Percentiles rank a stretch among this genome's conserved stretches.
Evolutionary conservation across 2,888 invertebrate species (phyloP).

Genomic region (Cetonia aurata): DNA sequence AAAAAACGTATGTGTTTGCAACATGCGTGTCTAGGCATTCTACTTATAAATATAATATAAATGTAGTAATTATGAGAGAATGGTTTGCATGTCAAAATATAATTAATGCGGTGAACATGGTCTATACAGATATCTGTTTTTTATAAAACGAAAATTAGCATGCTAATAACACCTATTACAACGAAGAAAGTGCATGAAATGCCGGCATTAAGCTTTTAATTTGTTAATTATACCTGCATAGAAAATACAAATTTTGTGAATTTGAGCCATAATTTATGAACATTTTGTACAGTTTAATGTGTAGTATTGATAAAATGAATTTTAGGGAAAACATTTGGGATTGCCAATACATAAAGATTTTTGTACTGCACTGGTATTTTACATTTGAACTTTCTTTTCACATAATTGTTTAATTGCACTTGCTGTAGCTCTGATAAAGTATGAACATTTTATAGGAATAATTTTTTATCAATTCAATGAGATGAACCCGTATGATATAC

Average conservation of each 20-base stretch:
- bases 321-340: too few relatives aligned
- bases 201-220: slow-evolving; percentile 30
- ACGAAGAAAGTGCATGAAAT: slow-evolving; percentile 26
- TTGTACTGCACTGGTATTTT: too few relatives aligned
- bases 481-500: too few relatives aligned
- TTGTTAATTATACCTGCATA: slow-evolving; percentile 33
- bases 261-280: slow-evolving; percentile 19
- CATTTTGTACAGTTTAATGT: slow-evolving; percentile 3
- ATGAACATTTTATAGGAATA: too few relatives aligned
- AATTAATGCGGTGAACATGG: slow-evolving; percentile 15
- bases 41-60: not conserved
- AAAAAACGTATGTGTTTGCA: too few relatives aligned
- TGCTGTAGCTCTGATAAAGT: too few relatives aligned
- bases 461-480: too few relatives aligned
- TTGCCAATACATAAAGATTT: too few relatives aligned
- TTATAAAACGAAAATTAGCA: slow-evolving; percentile 29
- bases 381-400: too few relatives aligned
- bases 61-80: slow-evolving; percentile 35
- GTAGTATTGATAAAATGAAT: slow-evolving; percentile 11
- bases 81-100: slow-evolving; percentile 34
- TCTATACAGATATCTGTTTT: slow-evolving; percentile 28
- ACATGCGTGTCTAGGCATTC: too few relatives aligned
- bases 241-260: slow-evolving; percentile 30
- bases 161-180: slow-evolving; percentile 27
- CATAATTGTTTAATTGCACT: too few relatives aligned